Conservation (phyloP, 2,797 vertebrate genomes). For the Argyrosomus regius region DNA sequence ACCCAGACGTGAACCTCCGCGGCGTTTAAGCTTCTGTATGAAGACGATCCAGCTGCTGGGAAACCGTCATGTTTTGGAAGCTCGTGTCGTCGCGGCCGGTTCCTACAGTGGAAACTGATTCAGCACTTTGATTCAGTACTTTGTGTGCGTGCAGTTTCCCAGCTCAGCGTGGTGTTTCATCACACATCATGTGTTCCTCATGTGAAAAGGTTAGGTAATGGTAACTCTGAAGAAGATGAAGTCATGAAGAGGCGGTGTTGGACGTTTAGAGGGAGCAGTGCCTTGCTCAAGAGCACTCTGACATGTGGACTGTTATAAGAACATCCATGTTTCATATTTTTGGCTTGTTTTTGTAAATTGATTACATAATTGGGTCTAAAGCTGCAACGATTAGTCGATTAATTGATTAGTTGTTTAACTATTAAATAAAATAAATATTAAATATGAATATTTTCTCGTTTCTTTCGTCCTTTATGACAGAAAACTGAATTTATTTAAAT, state of each 20-base stretch:
- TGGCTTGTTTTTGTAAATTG: background rate
- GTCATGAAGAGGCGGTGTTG: background rate
- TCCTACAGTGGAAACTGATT: slow-evolving; percentile 11
- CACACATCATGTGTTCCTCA: slow-evolving; percentile 11
- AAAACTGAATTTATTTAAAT: too few species aligned
- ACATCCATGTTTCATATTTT: background rate
- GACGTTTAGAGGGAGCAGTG: background rate
- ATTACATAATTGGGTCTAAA: background rate
- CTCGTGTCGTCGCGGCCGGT: background rate
- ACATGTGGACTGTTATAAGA: background rate
- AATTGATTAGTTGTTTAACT: too few species aligned
- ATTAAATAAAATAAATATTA: too few species aligned
- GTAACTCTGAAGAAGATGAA: slow-evolving; percentile 4
- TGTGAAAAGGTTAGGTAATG: slow-evolving; percentile 14
- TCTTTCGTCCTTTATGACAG: too few species aligned
- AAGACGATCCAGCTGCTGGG: slow-evolving; percentile 13
- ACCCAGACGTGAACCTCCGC: slow-evolving; percentile 6
- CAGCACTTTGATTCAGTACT: background rate
- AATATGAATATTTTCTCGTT: too few species aligned
- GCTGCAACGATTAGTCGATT: too few species aligned
- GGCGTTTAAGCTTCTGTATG: background rate
- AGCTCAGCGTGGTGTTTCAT: slow-evolving; percentile 7
- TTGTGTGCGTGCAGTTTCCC: slow-evolving; percentile 13
- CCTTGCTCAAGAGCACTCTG: background rate
- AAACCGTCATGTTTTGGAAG: background rate